These are phyloP conservation scores for Lamellibrachia satsuma DNA, from an alignment of 2,888 invertebrate species.

Conservation along the genomic window DNA sequence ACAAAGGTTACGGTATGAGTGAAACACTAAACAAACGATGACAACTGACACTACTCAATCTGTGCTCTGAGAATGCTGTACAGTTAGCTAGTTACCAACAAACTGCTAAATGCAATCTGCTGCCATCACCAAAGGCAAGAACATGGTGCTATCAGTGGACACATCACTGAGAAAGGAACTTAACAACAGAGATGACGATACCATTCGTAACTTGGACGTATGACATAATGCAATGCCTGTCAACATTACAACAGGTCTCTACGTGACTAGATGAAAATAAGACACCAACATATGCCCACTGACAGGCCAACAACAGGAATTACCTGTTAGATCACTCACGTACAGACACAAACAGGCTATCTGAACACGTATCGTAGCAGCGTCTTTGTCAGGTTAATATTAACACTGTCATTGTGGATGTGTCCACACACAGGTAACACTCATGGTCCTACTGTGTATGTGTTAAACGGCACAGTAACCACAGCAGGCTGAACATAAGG, in stretches of 20 bases:
- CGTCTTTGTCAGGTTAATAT: conserved; percentile 6
- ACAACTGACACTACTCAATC: background rate
- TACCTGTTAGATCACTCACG: background rate
- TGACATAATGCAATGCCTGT: background rate
- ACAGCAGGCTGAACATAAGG: background rate
- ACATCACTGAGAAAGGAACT: background rate
- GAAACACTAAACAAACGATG: background rate
- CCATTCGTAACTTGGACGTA: background rate
- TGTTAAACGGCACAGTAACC: background rate
- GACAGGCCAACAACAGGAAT: background rate
- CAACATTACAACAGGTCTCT: background rate
- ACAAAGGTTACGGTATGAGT: background rate
- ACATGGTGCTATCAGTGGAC: background rate
- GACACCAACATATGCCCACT: background rate
- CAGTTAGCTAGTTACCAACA: background rate
- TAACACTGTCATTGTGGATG: background rate
- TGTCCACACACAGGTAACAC: background rate
- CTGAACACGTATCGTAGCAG: background rate
- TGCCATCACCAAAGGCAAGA: background rate
- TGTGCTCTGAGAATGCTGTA: background rate
- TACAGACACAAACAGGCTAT: background rate
- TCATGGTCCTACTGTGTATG: background rate
- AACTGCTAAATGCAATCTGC: background rate
- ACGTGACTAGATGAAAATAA: conserved; percentile 11
- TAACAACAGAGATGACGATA: background rate